These are phyloP conservation scores for Phainopepla nitens DNA, from an alignment of 2,113 vertebrate genomes.

Conservation along the genomic window DNA sequence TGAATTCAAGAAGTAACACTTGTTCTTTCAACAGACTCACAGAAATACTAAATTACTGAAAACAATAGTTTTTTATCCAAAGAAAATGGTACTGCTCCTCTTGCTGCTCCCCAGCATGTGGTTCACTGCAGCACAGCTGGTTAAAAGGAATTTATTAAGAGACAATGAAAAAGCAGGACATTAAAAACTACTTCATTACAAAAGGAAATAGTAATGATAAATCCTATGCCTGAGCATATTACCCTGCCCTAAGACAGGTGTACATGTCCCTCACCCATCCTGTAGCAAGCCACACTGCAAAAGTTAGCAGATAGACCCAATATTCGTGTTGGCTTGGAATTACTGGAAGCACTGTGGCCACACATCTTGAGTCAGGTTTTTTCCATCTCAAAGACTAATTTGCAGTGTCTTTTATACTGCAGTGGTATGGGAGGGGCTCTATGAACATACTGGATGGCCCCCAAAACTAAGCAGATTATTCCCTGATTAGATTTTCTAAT, in stretches of 20 bases:
- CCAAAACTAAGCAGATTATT: not conserved
- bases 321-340: not conserved
- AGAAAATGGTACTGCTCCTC: not conserved
- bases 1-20: not conserved
- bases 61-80: not conserved
- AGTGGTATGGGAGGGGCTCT: not conserved
- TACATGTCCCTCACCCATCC: not conserved
- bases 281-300: not conserved
- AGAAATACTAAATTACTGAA: not conserved
- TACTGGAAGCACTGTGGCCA: not conserved
- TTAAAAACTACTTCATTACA: not conserved
- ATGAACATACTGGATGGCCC: not conserved
- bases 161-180: not conserved
- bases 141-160: not conserved
- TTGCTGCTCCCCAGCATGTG: not conserved
- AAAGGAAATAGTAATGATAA: not conserved
- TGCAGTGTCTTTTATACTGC: not conserved
- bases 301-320: not conserved
- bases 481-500: not conserved
- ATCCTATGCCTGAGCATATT: not conserved
- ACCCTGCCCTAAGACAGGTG: not conserved
- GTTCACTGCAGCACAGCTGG: not conserved
- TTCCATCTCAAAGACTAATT: not conserved
- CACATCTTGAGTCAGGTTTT: fast-evolving
- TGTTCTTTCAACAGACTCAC: not conserved